phyloP scores from a whole-genome alignment of 1,140 invertebrate species.

The Vollenhovia emeryi region DNA sequence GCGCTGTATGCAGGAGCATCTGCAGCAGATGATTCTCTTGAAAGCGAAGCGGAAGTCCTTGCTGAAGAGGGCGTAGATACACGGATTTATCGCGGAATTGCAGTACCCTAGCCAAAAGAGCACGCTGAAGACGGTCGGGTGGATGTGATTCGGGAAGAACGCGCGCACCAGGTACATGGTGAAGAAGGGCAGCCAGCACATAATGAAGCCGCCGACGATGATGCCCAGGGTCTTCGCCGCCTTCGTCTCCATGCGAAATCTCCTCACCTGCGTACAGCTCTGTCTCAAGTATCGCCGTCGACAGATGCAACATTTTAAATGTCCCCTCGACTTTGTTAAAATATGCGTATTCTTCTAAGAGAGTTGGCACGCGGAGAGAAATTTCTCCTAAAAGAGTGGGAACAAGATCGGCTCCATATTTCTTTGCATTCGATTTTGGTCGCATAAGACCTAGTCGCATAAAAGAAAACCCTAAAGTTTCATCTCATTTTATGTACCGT shows the following conservation, averaged over 20 bases:
- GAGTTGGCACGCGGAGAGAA: too few species aligned
- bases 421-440: too few species aligned
- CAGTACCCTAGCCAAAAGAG: constrained; percentile 99
- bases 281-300: neutral
- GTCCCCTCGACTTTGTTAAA: neutral
- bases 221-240: constrained; percentile 97
- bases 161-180: constrained; percentile 95
- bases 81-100: constrained; percentile 97
- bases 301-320: neutral
- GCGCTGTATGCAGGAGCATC: constrained; percentile 89
- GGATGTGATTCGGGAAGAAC: constrained; percentile 93
- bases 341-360: neutral
- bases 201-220: constrained; percentile 96
- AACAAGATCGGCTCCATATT: too few species aligned
- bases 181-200: constrained; percentile 98
- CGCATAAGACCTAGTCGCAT: too few species aligned
- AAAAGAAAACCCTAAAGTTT: constrained; percentile 11
- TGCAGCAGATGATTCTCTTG: constrained; percentile 94
- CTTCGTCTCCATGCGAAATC: constrained; percentile 96
- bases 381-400: too few species aligned
- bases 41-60: constrained; percentile 97
- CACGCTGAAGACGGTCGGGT: constrained; percentile 93
- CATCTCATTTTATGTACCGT: constrained; percentile 1
- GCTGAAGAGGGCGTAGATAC: constrained; percentile 96
- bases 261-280: constrained; percentile 88